Evolutionary conservation across 1,140 invertebrate genomes (phyloP), one percentile per base, ranked within the genome.

Genomic region (Eriosoma lanigerum): DNA sequence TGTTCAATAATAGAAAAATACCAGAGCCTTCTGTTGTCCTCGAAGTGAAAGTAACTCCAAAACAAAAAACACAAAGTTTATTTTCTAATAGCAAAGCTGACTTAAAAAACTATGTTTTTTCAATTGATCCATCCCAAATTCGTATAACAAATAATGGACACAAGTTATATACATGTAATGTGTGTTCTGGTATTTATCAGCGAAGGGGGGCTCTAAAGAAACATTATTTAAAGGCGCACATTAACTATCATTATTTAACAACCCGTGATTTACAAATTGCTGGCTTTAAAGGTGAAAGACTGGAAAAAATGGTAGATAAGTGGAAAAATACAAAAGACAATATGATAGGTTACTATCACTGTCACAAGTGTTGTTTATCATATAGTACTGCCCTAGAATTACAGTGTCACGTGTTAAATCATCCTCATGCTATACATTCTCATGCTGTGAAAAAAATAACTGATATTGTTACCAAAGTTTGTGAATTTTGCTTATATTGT

Each of bases 171-270:
- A 85, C 85, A 29, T 90, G 89, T 85, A 88, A 89, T 82, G 86
- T 90, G 26, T 90, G 89, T 83, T 82, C 82, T 9, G 85, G 85
- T 6, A 83, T 86, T 1, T 90, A 89, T 83, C 84, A 86, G 50
- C 86, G 89, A 81, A 85, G 85, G n/a, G 88, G 89, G 81, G 89
- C 88, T 82, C 83, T 90, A 6, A 89, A 89, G 82, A 84, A 88
- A 29, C 89, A 90, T 83, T 89, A 88, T 81, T 82, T 89, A 26
- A 84, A 88, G n/a, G 86, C 85, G 81, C 89, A 90, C 83, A 85
- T 90, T 6, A 89, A 89, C 82, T 85, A 85, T 81, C 84, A 86
- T 75, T 89, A 88, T 83, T 82, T 90, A 8, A 86, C 86, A 21
- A 84, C 86, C 50, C 83, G 85, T 46, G 87, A 88, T 82, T 83